Base-by-base conservation (phyloP, 2,113 vertebrate genomes). In the Amphiprion ocellaris region DNA sequence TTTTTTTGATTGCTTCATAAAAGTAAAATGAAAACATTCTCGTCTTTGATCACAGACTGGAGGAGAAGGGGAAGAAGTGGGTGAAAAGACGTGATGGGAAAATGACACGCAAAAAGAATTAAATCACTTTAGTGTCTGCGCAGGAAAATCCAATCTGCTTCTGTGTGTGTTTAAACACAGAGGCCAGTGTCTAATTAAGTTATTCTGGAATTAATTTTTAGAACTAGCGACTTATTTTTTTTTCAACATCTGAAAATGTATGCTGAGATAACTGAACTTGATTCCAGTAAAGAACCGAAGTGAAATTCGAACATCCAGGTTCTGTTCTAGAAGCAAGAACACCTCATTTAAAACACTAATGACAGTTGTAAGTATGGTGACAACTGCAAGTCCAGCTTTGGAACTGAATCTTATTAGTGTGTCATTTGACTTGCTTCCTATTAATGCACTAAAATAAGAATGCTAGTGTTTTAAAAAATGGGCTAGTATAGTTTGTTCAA, bases 61-160 rank as follows among this genome's bases (percentile, higher is more conserved):
- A 76, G 72, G 71, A 63, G 69, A 80, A 69, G 85, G 73, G 74
- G 82, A 89, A 54, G 30, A 28, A 83, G 76, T 47, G 74, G 75
- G 75, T 68, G 82, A 84, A 75, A 79, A 53, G 80, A 80, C 41
- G 46, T 60, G 79, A 87, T 60, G 79, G 77, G 73, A 82, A 76
- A 79, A 76, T 10, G 63, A 59, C 41, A 37, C 30, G 21, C 21
- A 65, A 71, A 53, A 53, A 53, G 37, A 78, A 73, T 41, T 63
- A 37, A 82, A 71, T 67, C 58, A 53, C 37, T 79, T 77, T 70
- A 52, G 77, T 67, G 55, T 68, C 21, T 6, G 24, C 59, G 24
- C 30, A 53, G 6, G 2, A 68, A 62, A 61, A 26, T 23, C 19
- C 26, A 24, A 21, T 47, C 23, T 30, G 3, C 77, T 65, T 11